phyloP scores from a whole-genome alignment of 2,888 invertebrate species.

The Capitulum mitella region DNA sequence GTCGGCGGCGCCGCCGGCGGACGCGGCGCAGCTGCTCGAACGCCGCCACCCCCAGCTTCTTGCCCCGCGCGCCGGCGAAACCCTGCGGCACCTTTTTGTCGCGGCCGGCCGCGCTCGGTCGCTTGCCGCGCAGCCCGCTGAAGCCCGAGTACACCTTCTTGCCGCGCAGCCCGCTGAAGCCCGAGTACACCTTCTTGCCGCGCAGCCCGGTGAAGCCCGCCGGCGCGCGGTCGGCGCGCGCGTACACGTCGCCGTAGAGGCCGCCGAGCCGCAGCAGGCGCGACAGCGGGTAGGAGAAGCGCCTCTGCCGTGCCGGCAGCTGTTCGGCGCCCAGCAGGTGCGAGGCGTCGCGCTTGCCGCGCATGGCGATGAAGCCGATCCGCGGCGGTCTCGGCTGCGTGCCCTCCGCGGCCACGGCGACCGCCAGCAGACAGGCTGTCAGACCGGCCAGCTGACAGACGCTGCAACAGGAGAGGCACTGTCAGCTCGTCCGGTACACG shows the following conservation, averaged over 20 bases:
- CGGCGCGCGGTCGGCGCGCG: not conserved
- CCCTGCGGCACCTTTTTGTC: too few species aligned
- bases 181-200: not conserved
- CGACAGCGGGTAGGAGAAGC: not conserved
- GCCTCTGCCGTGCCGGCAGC: not conserved
- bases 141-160: not conserved
- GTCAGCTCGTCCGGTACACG: too few species aligned
- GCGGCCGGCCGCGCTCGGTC: not conserved
- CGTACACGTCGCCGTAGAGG: too few species aligned
- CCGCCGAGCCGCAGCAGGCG: not conserved
- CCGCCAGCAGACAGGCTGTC: not conserved
- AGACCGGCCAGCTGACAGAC: too few species aligned
- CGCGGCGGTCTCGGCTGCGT: not conserved
- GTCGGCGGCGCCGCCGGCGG: too few species aligned
- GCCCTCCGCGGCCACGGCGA: not conserved
- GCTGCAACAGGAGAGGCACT: too few species aligned
- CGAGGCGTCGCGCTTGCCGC: not conserved
- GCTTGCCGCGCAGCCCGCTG: not conserved
- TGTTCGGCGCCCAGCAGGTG: not conserved
- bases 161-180: not conserved
- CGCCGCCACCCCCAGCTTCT: not conserved
- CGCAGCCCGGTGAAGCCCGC: constrained; percentile 5
- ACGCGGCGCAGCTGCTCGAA: not conserved
- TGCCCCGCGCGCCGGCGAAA: too few species aligned
- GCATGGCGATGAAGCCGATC: constrained; percentile 1